These are phyloP conservation scores for Spinibarbus caldwelli DNA, from an alignment of 2,797 vertebrate genomes.

Conservation along the genomic window DNA sequence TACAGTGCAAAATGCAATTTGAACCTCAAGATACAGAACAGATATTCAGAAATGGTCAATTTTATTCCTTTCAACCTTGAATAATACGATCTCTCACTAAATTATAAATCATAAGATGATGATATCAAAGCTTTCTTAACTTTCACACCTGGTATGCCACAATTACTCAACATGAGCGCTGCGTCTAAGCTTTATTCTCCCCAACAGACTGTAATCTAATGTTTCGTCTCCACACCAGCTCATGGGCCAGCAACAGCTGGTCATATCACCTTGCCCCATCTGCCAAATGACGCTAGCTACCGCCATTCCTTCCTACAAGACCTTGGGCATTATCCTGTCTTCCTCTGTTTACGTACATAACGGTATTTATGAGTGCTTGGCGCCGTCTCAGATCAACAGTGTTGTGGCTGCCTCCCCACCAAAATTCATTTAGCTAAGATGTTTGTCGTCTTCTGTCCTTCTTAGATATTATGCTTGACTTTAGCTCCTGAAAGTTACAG, in stretches of 20 bases:
- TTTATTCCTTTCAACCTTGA: background rate
- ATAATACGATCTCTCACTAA: background rate
- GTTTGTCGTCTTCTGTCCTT: background rate
- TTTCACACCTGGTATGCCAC: constrained; percentile 17
- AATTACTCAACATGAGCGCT: constrained; percentile 37
- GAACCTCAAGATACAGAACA: background rate
- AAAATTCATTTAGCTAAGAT: too few species aligned
- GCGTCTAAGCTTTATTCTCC: constrained; percentile 34
- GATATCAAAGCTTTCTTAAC: constrained; percentile 5
- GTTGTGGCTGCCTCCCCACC: too few species aligned
- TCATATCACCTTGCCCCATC: constrained; percentile 49
- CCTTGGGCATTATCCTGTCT: constrained; percentile 39
- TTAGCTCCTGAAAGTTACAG: background rate
- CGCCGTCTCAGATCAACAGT: constrained; percentile 17
- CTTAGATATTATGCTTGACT: background rate
- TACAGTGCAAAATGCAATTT: constrained; percentile 6
- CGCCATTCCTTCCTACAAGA: constrained; percentile 29
- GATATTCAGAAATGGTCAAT: constrained; percentile 7
- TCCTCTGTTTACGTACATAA: constrained; percentile 29
- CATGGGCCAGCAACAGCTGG: constrained; percentile 56
- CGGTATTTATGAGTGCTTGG: constrained; percentile 8
- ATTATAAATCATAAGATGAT: background rate
- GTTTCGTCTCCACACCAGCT: constrained; percentile 53
- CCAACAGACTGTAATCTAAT: constrained; percentile 39
- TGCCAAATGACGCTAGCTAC: constrained; percentile 49